Conservation (phyloP, 2,888 invertebrate species). For the Nezara viridula region DNA sequence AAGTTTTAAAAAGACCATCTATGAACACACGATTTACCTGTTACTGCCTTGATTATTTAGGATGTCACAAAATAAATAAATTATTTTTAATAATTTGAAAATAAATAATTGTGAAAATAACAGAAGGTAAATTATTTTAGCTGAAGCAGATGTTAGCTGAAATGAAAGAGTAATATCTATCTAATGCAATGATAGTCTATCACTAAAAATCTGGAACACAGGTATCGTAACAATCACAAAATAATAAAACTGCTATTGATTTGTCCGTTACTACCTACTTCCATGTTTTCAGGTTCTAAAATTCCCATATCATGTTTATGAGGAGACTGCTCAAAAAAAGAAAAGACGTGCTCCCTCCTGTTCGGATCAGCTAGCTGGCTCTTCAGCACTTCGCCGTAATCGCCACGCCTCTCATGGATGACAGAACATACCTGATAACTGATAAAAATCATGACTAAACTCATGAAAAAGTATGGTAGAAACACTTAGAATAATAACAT, state of each 20-base stretch:
- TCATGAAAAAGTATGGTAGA: background rate
- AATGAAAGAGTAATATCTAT: background rate
- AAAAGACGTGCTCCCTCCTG: constrained; percentile 76
- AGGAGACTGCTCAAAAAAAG: constrained; percentile 69
- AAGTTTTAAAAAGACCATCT: no score
- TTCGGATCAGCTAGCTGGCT: constrained; percentile 78
- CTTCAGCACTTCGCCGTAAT: constrained; percentile 76
- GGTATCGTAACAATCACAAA: background rate
- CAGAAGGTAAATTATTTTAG: background rate
- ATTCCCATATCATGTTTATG: constrained; percentile 65
- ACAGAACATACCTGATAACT: constrained; percentile 81
- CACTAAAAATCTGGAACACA: no score
- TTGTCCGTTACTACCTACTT: constrained; percentile 58
- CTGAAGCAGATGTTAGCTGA: background rate
- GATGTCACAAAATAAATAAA: background rate
- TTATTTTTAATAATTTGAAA: background rate
- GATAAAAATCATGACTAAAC: constrained; percentile 61
- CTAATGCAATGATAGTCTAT: no score
- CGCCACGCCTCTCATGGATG: constrained; percentile 75
- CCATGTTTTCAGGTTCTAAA: constrained; percentile 65
- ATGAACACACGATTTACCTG: no score
- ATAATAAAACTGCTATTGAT: background rate
- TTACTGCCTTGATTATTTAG: no score
- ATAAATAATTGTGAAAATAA: background rate
- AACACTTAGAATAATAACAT: background rate